Evolutionary conservation across 2,113 vertebrate species (phyloP).

Genomic region (Noctilio leporinus): DNA sequence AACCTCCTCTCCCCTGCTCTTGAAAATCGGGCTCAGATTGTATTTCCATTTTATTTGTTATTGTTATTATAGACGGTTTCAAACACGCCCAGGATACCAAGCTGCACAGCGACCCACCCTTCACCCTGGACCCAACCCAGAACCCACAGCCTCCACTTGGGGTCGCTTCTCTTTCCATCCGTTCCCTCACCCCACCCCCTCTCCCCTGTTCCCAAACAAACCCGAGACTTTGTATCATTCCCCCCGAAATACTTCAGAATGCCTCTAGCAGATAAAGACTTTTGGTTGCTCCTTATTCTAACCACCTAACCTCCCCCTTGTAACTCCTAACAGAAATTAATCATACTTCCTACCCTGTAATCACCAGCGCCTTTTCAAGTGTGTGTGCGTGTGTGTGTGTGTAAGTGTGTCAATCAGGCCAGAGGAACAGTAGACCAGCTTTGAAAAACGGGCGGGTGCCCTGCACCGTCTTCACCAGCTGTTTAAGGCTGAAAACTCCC

Average conservation of each 20-base stretch:
- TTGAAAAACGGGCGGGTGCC: not conserved
- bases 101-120: fast-evolving
- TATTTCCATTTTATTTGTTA: not conserved
- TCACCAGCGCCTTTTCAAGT: not conserved
- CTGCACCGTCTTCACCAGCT: fast-evolving
- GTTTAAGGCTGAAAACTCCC: not conserved
- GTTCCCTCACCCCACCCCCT: fast-evolving
- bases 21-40: not conserved
- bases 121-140: fast-evolving
- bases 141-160: fast-evolving
- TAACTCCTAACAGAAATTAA: not conserved
- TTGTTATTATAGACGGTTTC: not conserved
- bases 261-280: not conserved
- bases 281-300: not conserved
- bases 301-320: not conserved
- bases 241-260: not conserved
- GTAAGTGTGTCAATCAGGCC: not conserved
- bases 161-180: fast-evolving
- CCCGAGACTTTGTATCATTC: not conserved
- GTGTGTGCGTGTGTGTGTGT: not conserved
- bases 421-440: not conserved
- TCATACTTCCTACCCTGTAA: too few relatives aligned
- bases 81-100: not conserved
- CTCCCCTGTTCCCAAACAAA: not conserved
- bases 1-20: not conserved